Evolutionary conservation across 1,140 invertebrate species (phyloP).

Genomic region (Phocides pigmalion): DNA sequence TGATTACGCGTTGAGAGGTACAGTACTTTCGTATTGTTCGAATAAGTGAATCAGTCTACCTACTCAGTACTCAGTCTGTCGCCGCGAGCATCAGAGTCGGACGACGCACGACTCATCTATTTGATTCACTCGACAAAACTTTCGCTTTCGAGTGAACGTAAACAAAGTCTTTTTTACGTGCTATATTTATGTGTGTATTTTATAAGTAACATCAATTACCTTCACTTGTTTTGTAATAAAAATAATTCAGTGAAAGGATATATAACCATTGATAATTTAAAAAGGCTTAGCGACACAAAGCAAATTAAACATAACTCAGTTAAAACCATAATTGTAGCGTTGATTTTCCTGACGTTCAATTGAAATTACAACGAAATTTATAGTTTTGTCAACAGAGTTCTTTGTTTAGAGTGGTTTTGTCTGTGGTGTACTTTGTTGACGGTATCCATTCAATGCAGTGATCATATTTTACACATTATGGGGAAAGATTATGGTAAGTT

Average conservation of each 20-base stretch:
- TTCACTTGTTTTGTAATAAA: conserved; percentile 1
- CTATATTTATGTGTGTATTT: neutral
- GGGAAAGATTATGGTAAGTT: conserved; percentile 69
- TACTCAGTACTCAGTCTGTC: conserved; percentile 32
- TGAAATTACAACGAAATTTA: neutral
- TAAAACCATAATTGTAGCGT: neutral
- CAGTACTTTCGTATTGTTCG: conserved; percentile 1
- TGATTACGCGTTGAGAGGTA: too few relatives aligned
- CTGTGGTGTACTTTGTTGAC: neutral
- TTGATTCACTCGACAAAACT: conserved; percentile 30
- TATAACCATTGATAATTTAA: neutral
- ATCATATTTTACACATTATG: conserved; percentile 43
- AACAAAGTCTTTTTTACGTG: conserved; percentile 37
- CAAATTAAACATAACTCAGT: neutral
- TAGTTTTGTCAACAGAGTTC: neutral
- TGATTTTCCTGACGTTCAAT: neutral
- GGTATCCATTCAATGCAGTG: conserved; percentile 27
- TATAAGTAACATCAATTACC: neutral
- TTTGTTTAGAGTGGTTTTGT: neutral
- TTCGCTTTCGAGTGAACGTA: conserved; percentile 43
- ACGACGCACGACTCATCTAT: conserved; percentile 19
- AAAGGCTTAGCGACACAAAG: neutral
- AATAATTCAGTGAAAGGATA: conserved; percentile 2
- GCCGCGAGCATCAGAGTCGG: conserved; percentile 22
- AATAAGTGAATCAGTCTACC: neutral